Base-by-base conservation (phyloP, 2,113 vertebrate species). In the Myodes glareolus region DNA sequence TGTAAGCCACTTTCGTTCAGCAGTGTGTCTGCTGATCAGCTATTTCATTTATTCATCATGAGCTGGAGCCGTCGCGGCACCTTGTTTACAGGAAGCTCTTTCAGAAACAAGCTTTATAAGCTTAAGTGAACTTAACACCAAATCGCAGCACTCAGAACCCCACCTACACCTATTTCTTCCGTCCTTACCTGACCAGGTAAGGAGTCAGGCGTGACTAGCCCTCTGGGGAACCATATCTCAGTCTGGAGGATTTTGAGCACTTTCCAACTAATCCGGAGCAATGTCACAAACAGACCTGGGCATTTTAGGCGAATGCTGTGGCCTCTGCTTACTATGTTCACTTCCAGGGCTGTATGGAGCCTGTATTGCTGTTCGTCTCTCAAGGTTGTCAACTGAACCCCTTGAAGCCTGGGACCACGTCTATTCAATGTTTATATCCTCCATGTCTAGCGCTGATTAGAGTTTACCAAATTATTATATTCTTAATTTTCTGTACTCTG, bases 1-100 rank as follows among this genome's bases (percentile, higher is more conserved):
- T 96, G 61, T 97, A 97, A 98, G 96, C 89, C 95, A 97, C 96
- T 98, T 95, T 61, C 89, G 97, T 98, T 96, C 90, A 88, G 94
- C 52, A 70, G 52, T 25, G 81, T 95, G 68, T 90, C 90, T 90
- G 94, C 90, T 96, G 87, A 97, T 97, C 92, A 98, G 90, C 94
- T 94, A 81, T 91, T 98, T 94, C 92, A 92, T 98, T 94, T 97
- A 94, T 97, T 96, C 90, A 95, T 96, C 96, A 33, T 92, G 97
- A 97, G 90, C 21, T 98, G 97, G 97, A 61, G 85, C 86, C 31
- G 97, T 97, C 94, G 91, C 0, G 36, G 90, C 90, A 92, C 88
- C 96, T 98, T 98, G 97, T 97, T 97, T 98, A 97, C 97, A 98
- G 97, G 98, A 98, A 98, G 91, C 94, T 95, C 98, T 98, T 98